A percentile compares a stretch with the other conserved stretches of the same genome.
These are phyloP conservation scores for Ahaetulla prasina DNA, from an alignment of 2,113 vertebrate genomes.

Conservation along the genomic window DNA sequence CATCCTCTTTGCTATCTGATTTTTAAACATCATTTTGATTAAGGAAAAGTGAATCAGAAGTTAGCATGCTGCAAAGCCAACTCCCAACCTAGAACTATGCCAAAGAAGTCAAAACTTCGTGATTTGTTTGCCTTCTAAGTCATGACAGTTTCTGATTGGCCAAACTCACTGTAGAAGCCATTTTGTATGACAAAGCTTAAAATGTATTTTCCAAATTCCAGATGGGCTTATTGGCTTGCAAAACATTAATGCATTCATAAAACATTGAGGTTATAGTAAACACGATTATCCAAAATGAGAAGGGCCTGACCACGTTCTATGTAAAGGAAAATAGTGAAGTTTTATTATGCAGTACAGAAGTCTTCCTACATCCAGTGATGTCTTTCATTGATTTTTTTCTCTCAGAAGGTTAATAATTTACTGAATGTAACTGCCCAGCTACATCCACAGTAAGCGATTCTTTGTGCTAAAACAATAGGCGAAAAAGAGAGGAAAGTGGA, in stretches of 20 bases:
- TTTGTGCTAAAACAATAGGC: background rate
- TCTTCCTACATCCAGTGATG: background rate
- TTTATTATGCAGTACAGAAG: background rate
- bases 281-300: background rate
- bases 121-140: background rate
- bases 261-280: background rate
- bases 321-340: background rate
- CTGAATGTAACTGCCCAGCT: background rate
- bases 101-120: background rate
- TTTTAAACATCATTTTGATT: background rate
- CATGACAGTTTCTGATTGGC: background rate
- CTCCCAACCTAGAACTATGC: background rate
- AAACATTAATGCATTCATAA: background rate
- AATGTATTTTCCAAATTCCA: background rate
- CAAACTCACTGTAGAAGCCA: background rate
- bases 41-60: background rate
- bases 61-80: background rate
- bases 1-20: background rate
- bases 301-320: background rate
- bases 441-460: background rate
- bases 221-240: background rate
- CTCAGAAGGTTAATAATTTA: background rate
- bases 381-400: conserved; percentile 6
- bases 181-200: background rate
- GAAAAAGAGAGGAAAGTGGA: background rate